These are phyloP conservation scores for Holacanthella duospinosa DNA, from an alignment of 2,888 invertebrate species.

Conservation along the genomic window DNA sequence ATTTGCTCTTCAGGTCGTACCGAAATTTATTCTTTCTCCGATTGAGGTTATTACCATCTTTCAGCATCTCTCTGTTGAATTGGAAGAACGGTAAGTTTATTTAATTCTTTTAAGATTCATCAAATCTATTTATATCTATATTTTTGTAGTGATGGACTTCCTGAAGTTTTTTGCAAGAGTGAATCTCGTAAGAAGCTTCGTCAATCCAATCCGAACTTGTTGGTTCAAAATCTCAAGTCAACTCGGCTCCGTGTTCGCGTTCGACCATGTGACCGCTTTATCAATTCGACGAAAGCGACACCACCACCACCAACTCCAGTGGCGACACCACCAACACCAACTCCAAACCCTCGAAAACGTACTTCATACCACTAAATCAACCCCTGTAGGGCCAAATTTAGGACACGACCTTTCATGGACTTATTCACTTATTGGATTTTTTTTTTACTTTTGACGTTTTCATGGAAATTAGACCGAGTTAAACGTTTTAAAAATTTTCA, in stretches of 20 bases:
- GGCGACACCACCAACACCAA: neutral
- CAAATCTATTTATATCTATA: neutral
- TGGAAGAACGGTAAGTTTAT: slow-evolving; percentile 7
- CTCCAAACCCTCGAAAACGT: neutral
- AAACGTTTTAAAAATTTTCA: no score
- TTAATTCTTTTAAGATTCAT: neutral
- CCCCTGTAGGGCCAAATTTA: no score
- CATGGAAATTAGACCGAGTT: no score
- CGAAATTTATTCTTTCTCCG: slow-evolving; percentile 8
- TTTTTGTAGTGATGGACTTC: slow-evolving; percentile 4
- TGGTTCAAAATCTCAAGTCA: slow-evolving; percentile 6
- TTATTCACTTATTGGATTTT: no score
- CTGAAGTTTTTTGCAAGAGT: slow-evolving; percentile 7
- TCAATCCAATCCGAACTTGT: neutral
- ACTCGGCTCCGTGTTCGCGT: slow-evolving; percentile 9
- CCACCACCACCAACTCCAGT: neutral
- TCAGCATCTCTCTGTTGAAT: slow-evolving; percentile 11
- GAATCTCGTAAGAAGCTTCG: slow-evolving; percentile 9
- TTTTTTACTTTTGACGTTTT: no score
- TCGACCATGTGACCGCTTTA: slow-evolving; percentile 9
- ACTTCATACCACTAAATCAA: slow-evolving; percentile 2
- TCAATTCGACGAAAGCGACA: neutral
- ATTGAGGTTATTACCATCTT: slow-evolving; percentile 13
- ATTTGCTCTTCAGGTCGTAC: slow-evolving; percentile 12
- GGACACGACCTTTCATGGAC: no score